These are phyloP conservation scores for Rhea americana DNA, from an alignment of 2,113 vertebrate species.

Conservation along the genomic window DNA sequence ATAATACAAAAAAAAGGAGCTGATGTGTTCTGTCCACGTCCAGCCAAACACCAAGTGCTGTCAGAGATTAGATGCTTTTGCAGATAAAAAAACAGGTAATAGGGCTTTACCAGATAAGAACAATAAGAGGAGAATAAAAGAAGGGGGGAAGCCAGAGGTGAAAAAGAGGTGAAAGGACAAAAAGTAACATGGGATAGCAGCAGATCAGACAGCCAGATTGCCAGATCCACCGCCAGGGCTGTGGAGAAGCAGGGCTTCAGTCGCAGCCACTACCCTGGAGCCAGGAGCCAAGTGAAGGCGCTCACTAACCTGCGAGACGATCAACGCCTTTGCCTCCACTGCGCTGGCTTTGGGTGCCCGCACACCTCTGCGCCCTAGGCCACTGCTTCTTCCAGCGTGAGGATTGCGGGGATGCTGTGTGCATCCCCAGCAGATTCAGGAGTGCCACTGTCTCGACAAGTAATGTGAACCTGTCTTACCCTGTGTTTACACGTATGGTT, in stretches of 20 bases:
- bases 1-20: not conserved
- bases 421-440: not conserved
- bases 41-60: constrained; percentile 30
- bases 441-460: not conserved
- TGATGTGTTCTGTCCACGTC: not conserved
- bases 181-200: not conserved
- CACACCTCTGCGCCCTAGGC: not conserved
- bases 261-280: not conserved
- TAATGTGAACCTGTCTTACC: not conserved
- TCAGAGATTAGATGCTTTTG: constrained; percentile 35
- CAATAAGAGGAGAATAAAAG: not conserved
- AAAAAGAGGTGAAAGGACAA: not conserved
- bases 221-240: not conserved
- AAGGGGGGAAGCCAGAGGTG: not conserved
- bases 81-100: constrained; percentile 31
- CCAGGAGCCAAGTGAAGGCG: not conserved
- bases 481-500: not conserved
- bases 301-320: not conserved
- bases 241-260: not conserved
- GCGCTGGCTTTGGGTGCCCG: accelerated
- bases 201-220: not conserved
- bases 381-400: not conserved
- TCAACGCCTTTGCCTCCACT: not conserved
- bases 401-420: not conserved
- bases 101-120: constrained; percentile 10